Evolutionary conservation across 2,113 vertebrate genomes (phyloP), one percentile per base, ranked within the genome.

Genomic region (Cochlearius cochlearius): DNA sequence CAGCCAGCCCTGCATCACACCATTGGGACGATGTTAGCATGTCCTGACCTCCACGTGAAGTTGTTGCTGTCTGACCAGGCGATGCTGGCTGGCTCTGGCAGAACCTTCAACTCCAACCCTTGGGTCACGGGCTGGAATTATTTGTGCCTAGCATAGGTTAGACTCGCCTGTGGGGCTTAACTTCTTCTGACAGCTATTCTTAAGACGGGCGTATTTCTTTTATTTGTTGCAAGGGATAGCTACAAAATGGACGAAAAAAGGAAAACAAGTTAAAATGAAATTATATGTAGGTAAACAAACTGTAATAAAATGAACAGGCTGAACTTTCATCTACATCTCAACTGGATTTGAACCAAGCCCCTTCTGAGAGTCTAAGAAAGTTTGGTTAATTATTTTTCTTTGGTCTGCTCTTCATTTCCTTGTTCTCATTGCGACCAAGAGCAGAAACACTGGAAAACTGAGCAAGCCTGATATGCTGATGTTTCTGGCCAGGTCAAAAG

Each of bases 261-360:
- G 32, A 50, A 92, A 95, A 89, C 41, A 81, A 87, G 56, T 68
- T 68, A 69, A 87, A 94, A 94, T 76, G 11, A 69, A 92, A 88
- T 95, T 90, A 69, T 66, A 55, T 56, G 13, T 69, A 85, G 85
- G 89, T 69, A 91, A 96, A 92, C 69, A 90, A 95, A 32, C 22
- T 69, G 49, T 52, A 69, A 86, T 79, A 76, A 95, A 91, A 90
- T 49, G 62, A 85, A 32, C 18, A 2, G 53, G 36, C 69, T 94
- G 95, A 96, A 85, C 95, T 94, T 96, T 73, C 66, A 90, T 86
- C 90, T 94, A 13, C 22, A 75, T 89, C 93, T 97, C 77, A 79
- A 67, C 36, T 96, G 94, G 91, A 94, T 89, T 69, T 86, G 66
- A 94, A 88, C 81, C 94, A 95, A 96, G 43, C 52, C 41, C 63